Percentiles rank a stretch among this genome's conserved stretches.
Conservation (phyloP, 1,140 invertebrate genomes). For the Neodiprion pinetum region DNA sequence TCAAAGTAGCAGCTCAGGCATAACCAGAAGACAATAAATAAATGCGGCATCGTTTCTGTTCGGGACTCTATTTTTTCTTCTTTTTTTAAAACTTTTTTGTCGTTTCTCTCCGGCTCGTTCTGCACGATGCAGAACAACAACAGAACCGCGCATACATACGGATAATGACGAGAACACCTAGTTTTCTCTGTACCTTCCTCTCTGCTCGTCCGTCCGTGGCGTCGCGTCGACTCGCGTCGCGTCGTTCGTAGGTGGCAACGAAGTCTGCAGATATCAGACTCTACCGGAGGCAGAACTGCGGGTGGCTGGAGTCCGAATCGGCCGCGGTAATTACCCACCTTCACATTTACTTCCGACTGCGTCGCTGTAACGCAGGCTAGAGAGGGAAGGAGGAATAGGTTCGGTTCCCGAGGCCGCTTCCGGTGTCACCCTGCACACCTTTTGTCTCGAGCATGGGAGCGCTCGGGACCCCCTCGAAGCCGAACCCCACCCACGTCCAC, state of each 20-base stretch:
- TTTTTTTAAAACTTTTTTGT: no score
- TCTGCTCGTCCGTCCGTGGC: background rate
- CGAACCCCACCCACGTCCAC: conserved; percentile 40
- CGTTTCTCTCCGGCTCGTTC: no score
- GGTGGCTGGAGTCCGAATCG: background rate
- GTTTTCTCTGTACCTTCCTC: background rate
- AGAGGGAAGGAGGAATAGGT: conserved; percentile 32
- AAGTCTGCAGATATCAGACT: background rate
- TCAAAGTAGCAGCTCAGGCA: background rate
- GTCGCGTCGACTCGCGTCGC: background rate
- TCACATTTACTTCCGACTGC: conserved; percentile 49
- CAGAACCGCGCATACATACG: no score
- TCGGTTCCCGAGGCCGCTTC: conserved; percentile 56
- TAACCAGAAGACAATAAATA: background rate
- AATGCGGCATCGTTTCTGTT: background rate
- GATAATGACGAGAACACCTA: background rate
- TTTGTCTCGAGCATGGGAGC: conserved; percentile 47
- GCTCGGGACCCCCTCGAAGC: conserved; percentile 56
- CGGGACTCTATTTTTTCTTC: background rate
- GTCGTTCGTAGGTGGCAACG: no score
- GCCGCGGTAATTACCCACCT: conserved; percentile 26
- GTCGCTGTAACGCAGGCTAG: background rate
- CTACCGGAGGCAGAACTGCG: background rate
- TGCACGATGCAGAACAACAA: no score
- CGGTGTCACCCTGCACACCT: conserved; percentile 32